Base-by-base conservation (phyloP, 2,797 vertebrate species). In the Carapus acus region DNA sequence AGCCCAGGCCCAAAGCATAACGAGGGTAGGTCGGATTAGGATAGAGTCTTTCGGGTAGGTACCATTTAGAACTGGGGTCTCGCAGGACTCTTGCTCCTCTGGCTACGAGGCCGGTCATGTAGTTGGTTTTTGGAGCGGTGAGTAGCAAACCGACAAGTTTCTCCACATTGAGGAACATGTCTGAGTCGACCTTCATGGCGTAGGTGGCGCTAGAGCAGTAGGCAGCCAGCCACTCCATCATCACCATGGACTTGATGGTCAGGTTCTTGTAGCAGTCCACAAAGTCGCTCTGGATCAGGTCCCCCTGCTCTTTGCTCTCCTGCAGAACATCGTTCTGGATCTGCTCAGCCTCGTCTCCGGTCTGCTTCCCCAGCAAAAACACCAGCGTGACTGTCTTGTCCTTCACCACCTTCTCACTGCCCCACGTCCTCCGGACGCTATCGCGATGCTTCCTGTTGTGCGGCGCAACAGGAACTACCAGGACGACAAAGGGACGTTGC, bases 221-320 rank as follows among this genome's bases (percentile, higher is more conserved):
- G 0, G 36, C 1, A 20, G n/a, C 62, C 36, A 87, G 62, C 85
- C 87, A 86, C 65, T 89, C 83, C 55, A 83, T 13, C 11, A 87
- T 87, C 81, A 89, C 74, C 50, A 86, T 66, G 3, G 85, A 84
- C 69, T 90, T 88, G 15, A 84, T 54, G n/a, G 88, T 89, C 20
- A 88, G 63, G 77, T 89, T 89, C 73, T 74, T 76, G 69, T 91
- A 88, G 37, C 80, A 82, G 65, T 87, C 85, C 3, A 78, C 1
- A 42, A 91, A 91, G 7, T 87, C 52, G 8, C 79, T 73, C 59
- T 88, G 85, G 29, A 90, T 43, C 7, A 91, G 48, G 37, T 89
- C 89, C 0, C 0, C 7, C n/a, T 89, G 56, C 1, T 65, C 46
- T 4, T 11, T 17, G 65, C 78, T 83, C 69, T 86, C 86, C 58